Conservation (phyloP, 2,113 vertebrate genomes). For the Toxostoma redivivum region DNA sequence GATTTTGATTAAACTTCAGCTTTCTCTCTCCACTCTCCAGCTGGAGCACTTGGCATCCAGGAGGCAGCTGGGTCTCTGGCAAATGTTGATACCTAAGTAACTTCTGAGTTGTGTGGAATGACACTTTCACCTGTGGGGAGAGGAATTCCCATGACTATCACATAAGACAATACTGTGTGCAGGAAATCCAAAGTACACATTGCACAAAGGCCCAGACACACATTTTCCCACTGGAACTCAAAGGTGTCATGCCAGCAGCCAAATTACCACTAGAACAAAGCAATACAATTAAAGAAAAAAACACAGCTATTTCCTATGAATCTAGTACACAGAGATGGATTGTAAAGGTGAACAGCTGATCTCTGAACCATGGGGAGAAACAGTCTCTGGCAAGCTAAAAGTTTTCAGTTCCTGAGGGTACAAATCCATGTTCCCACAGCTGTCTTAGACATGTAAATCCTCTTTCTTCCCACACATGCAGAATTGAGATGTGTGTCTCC, state of each 20-base stretch:
- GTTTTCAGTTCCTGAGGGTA: not conserved
- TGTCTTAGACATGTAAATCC: not conserved
- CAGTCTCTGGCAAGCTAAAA: not conserved
- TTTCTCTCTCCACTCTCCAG: conserved; percentile 64
- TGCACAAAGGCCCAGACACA: not conserved
- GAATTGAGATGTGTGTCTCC: not conserved
- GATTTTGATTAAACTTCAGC: conserved; percentile 76
- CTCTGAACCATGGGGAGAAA: not conserved
- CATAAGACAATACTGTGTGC: not conserved
- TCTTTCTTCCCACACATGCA: not conserved
- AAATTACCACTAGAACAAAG: conserved; percentile 44
- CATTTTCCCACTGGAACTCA: not conserved
- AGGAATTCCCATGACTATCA: not conserved
- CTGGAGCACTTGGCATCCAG: conserved; percentile 67
- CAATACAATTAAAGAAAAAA: not conserved
- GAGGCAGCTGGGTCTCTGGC: conserved; percentile 62
- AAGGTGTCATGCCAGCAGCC: not conserved
- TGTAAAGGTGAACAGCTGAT: not conserved
- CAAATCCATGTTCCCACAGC: not conserved
- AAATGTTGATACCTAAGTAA: conserved; percentile 76
- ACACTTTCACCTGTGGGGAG: conserved; percentile 82
- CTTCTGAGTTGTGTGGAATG: conserved; percentile 80
- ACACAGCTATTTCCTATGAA: not conserved
- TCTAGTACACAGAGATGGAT: not conserved
- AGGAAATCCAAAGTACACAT: conserved; percentile 3